Evolutionary conservation across 2,797 vertebrate species (phyloP).

Genomic region (Coilia nasus): DNA sequence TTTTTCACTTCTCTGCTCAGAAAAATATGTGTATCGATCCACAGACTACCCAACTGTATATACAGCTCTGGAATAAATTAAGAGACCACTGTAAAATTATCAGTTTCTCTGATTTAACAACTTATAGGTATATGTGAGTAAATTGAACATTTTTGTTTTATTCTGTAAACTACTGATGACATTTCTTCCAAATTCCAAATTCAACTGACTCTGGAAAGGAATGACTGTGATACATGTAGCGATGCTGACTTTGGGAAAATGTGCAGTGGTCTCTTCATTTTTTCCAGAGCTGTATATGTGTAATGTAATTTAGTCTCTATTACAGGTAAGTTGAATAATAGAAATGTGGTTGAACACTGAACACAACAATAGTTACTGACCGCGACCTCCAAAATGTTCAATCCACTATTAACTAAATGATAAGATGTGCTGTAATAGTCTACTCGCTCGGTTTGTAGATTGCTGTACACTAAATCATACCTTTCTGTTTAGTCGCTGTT

Average conservation of each 20-base stretch:
- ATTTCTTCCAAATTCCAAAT: too few relatives aligned
- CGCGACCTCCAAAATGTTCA: neutral
- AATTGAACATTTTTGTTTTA: too few relatives aligned
- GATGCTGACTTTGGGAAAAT: too few relatives aligned
- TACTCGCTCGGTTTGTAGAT: neutral
- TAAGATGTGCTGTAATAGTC: neutral
- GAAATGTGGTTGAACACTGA: neutral
- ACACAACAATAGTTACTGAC: neutral
- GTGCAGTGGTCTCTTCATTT: too few relatives aligned
- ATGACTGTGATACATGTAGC: too few relatives aligned
- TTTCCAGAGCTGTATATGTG: neutral
- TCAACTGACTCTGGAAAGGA: too few relatives aligned
- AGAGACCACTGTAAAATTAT: too few relatives aligned
- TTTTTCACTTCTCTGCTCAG: neutral
- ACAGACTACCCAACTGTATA: neutral
- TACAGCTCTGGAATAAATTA: too few relatives aligned
- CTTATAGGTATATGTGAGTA: too few relatives aligned
- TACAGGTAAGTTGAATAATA: neutral
- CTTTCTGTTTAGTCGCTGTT: slow-evolving; percentile 97
- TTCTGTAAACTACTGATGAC: too few relatives aligned
- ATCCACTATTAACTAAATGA: neutral
- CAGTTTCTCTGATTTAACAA: too few relatives aligned
- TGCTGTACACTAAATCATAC: slow-evolving; percentile 64
- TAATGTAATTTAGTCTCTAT: neutral
- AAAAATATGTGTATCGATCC: neutral